phyloP scores from a whole-genome alignment of 2,888 invertebrate species.

The Pelosia muscerda region DNA sequence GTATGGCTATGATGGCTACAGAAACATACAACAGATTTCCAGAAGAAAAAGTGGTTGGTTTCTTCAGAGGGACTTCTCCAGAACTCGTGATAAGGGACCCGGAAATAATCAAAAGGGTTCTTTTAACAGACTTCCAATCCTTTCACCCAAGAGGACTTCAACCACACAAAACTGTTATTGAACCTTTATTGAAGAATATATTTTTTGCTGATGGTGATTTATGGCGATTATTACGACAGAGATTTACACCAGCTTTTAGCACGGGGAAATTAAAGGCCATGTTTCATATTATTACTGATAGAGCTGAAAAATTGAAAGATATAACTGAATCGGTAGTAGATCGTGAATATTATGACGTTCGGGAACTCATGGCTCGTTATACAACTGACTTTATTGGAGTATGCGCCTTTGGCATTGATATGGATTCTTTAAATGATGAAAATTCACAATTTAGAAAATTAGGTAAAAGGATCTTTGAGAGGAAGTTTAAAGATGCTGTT shows the following conservation, averaged over 20 bases:
- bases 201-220: constrained; percentile 78
- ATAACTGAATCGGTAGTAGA: constrained; percentile 65
- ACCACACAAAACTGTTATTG: constrained; percentile 69
- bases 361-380: constrained; percentile 79
- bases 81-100: constrained; percentile 77
- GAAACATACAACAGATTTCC: constrained; percentile 72
- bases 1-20: constrained; percentile 72
- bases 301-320: constrained; percentile 72
- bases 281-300: constrained; percentile 77
- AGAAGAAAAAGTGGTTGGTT: constrained; percentile 75
- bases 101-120: constrained; percentile 71
- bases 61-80: constrained; percentile 67
- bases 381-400: constrained; percentile 80
- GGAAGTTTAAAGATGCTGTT: constrained; percentile 65
- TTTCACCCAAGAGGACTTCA: constrained; percentile 74
- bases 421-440: constrained; percentile 72
- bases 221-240: constrained; percentile 75
- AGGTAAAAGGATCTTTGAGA: constrained; percentile 74
- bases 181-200: constrained; percentile 74
- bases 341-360: constrained; percentile 68
- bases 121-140: constrained; percentile 71
- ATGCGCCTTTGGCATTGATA: constrained; percentile 78
- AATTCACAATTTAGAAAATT: constrained; percentile 75
- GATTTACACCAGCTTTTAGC: constrained; percentile 78
- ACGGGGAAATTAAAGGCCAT: constrained; percentile 77